These are phyloP conservation scores for Moxostoma hubbsi DNA, from an alignment of 2,797 vertebrate species.

Conservation along the genomic window DNA sequence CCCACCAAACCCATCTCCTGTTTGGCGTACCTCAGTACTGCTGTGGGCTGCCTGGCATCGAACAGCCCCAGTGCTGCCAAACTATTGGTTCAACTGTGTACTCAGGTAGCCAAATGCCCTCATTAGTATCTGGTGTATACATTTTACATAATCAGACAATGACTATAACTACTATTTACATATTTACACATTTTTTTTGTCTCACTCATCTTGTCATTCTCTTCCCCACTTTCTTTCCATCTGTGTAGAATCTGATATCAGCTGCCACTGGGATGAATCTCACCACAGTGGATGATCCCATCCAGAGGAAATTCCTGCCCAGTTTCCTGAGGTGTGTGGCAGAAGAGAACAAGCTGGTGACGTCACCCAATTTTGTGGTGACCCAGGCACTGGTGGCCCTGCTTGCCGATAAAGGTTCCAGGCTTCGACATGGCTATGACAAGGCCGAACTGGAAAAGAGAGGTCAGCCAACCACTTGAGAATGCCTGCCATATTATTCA, in stretches of 20 bases:
- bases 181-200: background rate
- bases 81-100: constrained; percentile 94
- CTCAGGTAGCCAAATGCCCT: constrained; percentile 78
- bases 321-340: constrained; percentile 94
- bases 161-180: background rate
- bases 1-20: constrained; percentile 95
- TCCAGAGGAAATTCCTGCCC: constrained; percentile 95
- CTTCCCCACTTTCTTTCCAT: constrained; percentile 44
- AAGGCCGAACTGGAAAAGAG: constrained; percentile 93
- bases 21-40: constrained; percentile 95
- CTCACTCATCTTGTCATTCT: background rate
- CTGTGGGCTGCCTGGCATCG: constrained; percentile 94
- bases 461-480: constrained; percentile 76
- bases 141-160: background rate
- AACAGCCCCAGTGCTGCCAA: constrained; percentile 94
- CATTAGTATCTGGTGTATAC: background rate
- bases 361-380: constrained; percentile 96
- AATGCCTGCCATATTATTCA: background rate
- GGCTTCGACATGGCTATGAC: constrained; percentile 89
- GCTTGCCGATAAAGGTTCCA: constrained; percentile 93
- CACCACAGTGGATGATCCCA: constrained; percentile 95
- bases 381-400: constrained; percentile 96
- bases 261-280: constrained; percentile 97
- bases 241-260: constrained; percentile 91
- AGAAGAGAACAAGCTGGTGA: constrained; percentile 96